A percentile compares a stretch with the other conserved stretches of the same genome.
These are phyloP conservation scores for Aurelia aurita complex sp. Pacific DNA, from an alignment of 30 jellyfish, hydroid and myxozoan genomes.

Conservation along the genomic window DNA sequence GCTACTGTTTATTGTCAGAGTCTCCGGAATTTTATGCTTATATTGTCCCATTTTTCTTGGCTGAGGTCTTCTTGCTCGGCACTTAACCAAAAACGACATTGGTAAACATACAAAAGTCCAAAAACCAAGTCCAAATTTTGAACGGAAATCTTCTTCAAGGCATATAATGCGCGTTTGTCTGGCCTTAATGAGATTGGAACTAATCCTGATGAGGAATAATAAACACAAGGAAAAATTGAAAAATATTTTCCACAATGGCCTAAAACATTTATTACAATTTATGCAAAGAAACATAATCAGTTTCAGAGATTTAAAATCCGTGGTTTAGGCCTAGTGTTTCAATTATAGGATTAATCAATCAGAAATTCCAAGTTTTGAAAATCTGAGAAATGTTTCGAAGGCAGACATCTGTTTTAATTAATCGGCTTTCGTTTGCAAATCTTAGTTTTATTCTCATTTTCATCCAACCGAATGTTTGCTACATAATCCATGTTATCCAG, in stretches of 20 bases:
- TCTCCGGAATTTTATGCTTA: too few species aligned
- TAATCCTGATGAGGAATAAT: neutral
- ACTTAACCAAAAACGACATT: neutral
- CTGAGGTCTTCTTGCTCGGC: neutral
- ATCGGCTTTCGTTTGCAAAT: constrained; percentile 22
- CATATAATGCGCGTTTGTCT: constrained; percentile 4
- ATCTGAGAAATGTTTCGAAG: constrained; percentile 5
- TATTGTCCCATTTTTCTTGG: neutral
- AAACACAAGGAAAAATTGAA: constrained; percentile 18
- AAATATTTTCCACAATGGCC: constrained; percentile 31
- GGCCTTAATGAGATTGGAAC: constrained; percentile 8
- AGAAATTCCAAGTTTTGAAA: constrained; percentile 13
- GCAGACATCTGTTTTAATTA: constrained; percentile 11
- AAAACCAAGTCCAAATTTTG: constrained; percentile 18
- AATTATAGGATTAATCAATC: constrained; percentile 17
- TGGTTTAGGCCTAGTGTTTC: neutral
- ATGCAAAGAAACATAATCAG: constrained; percentile 17
- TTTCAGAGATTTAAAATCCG: neutral
- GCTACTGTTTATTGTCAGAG: too few species aligned
- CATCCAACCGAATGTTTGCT: constrained; percentile 7
- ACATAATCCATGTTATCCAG: constrained; percentile 38
- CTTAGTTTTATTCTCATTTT: constrained; percentile 13
- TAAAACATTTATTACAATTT: constrained; percentile 28
- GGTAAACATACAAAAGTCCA: constrained; percentile 4
- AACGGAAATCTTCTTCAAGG: neutral